Base-by-base conservation (phyloP, 2,888 invertebrate species). In the Hedya salicella region DNA sequence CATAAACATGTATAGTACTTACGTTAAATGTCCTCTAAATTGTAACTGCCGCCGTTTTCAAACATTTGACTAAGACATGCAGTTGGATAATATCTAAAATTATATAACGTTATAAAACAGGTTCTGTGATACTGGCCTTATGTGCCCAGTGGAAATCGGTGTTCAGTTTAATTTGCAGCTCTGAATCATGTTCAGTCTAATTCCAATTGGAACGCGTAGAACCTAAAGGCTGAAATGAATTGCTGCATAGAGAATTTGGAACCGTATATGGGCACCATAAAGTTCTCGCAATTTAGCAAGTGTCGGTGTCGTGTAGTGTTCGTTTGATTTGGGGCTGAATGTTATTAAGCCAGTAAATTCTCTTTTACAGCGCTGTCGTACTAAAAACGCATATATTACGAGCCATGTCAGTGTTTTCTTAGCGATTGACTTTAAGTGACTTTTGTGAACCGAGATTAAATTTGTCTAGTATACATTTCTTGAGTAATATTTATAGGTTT, bases 121-220 rank as follows among this genome's bases (percentile, higher is more conserved):
- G 39, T 52, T 64, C 46, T 39, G 46, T 65, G 17, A 36, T 62
- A 54, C 21, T 39, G 39, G 57, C 49, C 49, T 39, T 25, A 52
- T 57, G 25, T 53, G 52, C 40, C 52, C 53, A 60, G 53, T 60
- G 48, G 21, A 54, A 66, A 60, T 66, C 53, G 46, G 60, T 61
- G 60, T 66, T 66, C 40, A 54, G 60, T 66, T 61, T 61, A 66
- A 66, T 66, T 66, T 66, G 53, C n/a, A 60, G 64, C 64, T 19
- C 36, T 61, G 46, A 65, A 62, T 69, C 68, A 57, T 69, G 69
- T 63, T 68, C 63, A 61, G 54, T 63, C 39, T 59, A 62, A 65
- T 62, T 63, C 59, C 52, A 64, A 68, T 63, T 64, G 42, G 46
- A 54, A 30, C 14, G 40, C 40, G 52, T 30, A 46, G 39, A 52